Conservation (phyloP, 2,888 invertebrate species). For the Baronia brevicornis region DNA sequence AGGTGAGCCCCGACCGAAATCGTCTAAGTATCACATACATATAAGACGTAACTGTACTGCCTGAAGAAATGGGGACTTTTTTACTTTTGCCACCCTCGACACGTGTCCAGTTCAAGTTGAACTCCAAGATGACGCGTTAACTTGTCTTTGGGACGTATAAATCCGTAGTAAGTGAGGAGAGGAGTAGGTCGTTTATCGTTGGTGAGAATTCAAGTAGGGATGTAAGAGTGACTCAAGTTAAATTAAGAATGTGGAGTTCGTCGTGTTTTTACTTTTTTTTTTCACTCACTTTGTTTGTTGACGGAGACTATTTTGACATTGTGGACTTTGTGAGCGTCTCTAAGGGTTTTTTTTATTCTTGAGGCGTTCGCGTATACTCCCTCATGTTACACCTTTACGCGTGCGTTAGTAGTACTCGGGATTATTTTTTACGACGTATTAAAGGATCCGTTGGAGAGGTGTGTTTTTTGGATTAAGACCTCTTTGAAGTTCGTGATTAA, state of each 20-base stretch:
- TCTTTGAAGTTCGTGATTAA: conserved; percentile 62
- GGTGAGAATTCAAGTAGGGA: conserved; percentile 52
- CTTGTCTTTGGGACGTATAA: conserved; percentile 16
- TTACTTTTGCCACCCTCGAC: conserved; percentile 51
- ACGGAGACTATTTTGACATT: conserved; percentile 71
- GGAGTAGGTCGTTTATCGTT: conserved; percentile 25
- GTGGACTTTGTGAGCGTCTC: conserved; percentile 57
- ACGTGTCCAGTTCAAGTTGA: conserved; percentile 44
- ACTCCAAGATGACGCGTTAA: conserved; percentile 25
- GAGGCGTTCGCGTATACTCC: conserved; percentile 62
- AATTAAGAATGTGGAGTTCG: conserved; percentile 74
- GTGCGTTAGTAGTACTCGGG: conserved; percentile 36
- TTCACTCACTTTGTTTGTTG: conserved; percentile 66
- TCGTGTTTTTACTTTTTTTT: conserved; percentile 49
- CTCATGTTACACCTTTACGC: conserved; percentile 42
- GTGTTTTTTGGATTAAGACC: conserved; percentile 65
- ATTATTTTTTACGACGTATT: conserved; percentile 50
- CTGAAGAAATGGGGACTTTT: conserved; percentile 62
- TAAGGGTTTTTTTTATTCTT: conserved; percentile 60
- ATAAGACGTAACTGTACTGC: conserved; percentile 46
- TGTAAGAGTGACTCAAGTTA: conserved; percentile 74
- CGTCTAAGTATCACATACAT: conserved; percentile 55
- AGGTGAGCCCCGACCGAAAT: conserved; percentile 53
- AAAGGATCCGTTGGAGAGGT: conserved; percentile 54
- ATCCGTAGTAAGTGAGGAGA: conserved; percentile 11